A percentile compares a stretch with the other conserved stretches of the same genome.
Evolutionary conservation across 2,113 vertebrate genomes (phyloP).

Genomic region (Condylura cristata): DNA sequence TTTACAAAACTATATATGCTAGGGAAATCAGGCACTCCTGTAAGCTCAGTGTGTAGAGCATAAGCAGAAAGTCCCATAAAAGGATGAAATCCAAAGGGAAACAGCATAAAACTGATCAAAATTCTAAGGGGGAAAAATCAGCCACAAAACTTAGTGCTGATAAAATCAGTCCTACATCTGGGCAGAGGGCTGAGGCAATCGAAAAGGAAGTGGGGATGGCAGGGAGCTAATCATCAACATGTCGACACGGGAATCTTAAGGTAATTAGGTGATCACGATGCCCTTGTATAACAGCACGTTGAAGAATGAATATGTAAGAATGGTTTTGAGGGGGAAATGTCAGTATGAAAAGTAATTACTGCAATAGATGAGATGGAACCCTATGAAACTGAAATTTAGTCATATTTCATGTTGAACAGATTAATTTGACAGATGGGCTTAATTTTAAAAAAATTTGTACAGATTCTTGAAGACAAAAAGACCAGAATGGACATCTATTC

Average conservation of each 20-base stretch:
- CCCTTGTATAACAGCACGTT: background rate
- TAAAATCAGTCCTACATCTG: background rate
- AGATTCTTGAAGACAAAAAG: conserved; percentile 7
- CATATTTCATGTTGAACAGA: background rate
- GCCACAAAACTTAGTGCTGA: background rate
- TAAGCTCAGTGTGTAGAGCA: background rate
- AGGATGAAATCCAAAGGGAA: background rate
- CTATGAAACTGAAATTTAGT: background rate
- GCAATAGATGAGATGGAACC: background rate
- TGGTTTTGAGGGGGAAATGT: background rate
- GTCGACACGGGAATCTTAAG: background rate
- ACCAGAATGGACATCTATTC: background rate
- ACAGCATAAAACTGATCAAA: background rate
- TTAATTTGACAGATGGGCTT: background rate
- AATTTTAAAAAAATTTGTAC: background rate
- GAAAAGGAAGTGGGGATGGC: background rate
- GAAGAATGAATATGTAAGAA: background rate
- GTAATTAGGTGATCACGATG: background rate
- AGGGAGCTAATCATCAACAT: background rate
- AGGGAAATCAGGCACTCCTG: background rate
- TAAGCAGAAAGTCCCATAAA: background rate
- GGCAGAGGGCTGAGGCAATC: background rate
- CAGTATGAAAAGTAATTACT: background rate
- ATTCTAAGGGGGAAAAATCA: background rate
- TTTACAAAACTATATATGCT: background rate